Evolutionary conservation across 2,797 vertebrate species (phyloP), one percentile per base, ranked within the genome.

Genomic region (Scleropages formosus): DNA sequence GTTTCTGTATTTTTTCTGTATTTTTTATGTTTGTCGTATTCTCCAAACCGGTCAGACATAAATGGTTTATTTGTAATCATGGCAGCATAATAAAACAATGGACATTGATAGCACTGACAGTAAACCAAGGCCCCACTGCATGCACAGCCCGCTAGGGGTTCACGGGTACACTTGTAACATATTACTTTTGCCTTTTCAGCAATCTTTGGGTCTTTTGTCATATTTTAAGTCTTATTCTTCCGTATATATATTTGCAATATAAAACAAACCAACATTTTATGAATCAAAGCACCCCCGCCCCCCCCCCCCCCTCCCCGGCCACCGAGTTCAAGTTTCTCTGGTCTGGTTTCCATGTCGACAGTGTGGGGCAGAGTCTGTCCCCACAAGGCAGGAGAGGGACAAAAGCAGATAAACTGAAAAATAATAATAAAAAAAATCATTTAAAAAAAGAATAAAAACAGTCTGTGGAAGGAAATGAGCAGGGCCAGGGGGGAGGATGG

Each of bases 11-110:
- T 61, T 60, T 58, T 64, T 47, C n/a, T 24, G 51, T 51, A 20
- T 51, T 20, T 59, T 60, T 60, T 51, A 20, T 51, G 20, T 59
- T 60, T 60, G 46, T 59, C 59, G 56, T 68, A 59, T 46, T 81
- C 59, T 78, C 76, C 78, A 86, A 83, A 67, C 74, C 59, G 80
- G 81, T 92, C 85, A 88, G 89, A 91, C 90, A 92, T 92, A 39
- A 93, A 93, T 93, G 92, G 90, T 93, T 93, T 93, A 93, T 93
- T 92, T 82, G 85, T 90, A 89, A 88, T 89, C 85, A 89, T 91
- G 88, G 87, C 85, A 90, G 90, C 89, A 92, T 93, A 91, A 90
- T 91, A 90, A 93, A 92, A 92, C 90, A 89, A 90, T 86, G 82
- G 91, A 93, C 91, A 93, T 83, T 90, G 87, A 92, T 89, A 91